Evolutionary conservation across 2,113 vertebrate species (phyloP), one percentile per base, ranked within the genome.

Genomic region (Neotragus pygmaeus): DNA sequence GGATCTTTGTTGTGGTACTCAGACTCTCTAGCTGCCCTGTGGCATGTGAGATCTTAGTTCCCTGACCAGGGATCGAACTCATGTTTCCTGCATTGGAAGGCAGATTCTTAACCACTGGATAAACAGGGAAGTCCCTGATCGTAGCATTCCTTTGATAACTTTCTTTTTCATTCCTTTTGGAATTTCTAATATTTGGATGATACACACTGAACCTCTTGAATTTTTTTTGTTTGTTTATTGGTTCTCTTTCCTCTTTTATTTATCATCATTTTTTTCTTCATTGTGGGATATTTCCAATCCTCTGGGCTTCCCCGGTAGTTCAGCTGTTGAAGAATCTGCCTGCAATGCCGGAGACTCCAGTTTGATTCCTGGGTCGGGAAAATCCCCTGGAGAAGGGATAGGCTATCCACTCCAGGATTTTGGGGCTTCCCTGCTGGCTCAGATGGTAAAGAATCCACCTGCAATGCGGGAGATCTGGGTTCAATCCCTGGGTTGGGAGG

Each of bases 131-230:
- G 39, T 75, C 70, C 39, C 77, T 28, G 51, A 82, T 77, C 30
- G 10, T 81, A 28, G 33, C 66, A 62, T 5, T 84, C 86, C 30
- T 94, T 49, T 77, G 66, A 57, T 81, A 88, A 80, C 33, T 96
- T 94, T 86, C 82, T 89, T 84, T 36, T 89, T 95, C 85, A 28
- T 97, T 81, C 9, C 55, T 95, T 95, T 51, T 86, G 36, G 23
- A 84, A 94, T 91, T 94, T 80, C 51, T 89, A 45, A 95, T 51
- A 88, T 21, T 62, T 91, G 30, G 25, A 75, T 89, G 15, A 84
- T 95, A 94, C 47, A 55, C 15, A 55, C 36, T 85, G 60, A 88
- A 53, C 17, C 6, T 73, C 28, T 70, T 88, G 23, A 70, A 43
- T 19, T 60, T 88, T 58, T 49, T 17, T 78, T 28, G 17, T 43